Base-by-base conservation (phyloP, 1,140 invertebrate genomes). In the Drosophila sucinea region DNA sequence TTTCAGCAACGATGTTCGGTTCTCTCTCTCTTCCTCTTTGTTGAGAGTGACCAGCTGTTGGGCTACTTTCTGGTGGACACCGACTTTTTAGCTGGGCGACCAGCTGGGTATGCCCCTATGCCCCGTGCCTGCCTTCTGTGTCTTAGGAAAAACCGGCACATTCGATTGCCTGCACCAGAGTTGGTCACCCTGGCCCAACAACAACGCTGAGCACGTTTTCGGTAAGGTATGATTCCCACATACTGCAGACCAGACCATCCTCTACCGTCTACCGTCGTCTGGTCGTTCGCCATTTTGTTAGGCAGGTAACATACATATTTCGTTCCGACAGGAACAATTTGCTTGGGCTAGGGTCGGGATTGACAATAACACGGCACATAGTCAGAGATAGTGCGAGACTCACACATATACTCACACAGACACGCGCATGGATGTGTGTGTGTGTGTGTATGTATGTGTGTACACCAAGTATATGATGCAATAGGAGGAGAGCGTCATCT, bases 201-300 rank as follows among this genome's bases (percentile, higher is more conserved):
- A 41, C 8, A n/a, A 6, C 54, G 70, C 77, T 78, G 73, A 58
- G 75, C 82, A 85, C 79, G 79, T 75, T 87, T 86, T 74, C 29
- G 40, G 30, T 10, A 32, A 60, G 35, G 35, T 27, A 60, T 41
- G 25, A 25, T 38, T 54, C 10, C 35, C 35, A 3, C 1, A 10
- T 11, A 38, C 35, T 38, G 35, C 10, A 38, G 35, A 38, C 35
- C 17, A 41, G 27, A 4, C 51, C 56, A 60, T 44, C 17, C 17
- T 17, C 17, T 17, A 17, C 17, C 47, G 58, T 70, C 56, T 51
- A 32, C 11, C 17, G 17, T 33, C 17, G 17, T 33, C 17, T 33
- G 60, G 11, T 58, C 33, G 11, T 41, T 41, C 73, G 73, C 73
- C 73, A 76, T 76, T 76, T 76, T 76, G 72, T 76, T 69, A 76